These are phyloP conservation scores for Silurus lanzhouensis DNA, from an alignment of 2,797 vertebrate genomes.

Conservation along the genomic window DNA sequence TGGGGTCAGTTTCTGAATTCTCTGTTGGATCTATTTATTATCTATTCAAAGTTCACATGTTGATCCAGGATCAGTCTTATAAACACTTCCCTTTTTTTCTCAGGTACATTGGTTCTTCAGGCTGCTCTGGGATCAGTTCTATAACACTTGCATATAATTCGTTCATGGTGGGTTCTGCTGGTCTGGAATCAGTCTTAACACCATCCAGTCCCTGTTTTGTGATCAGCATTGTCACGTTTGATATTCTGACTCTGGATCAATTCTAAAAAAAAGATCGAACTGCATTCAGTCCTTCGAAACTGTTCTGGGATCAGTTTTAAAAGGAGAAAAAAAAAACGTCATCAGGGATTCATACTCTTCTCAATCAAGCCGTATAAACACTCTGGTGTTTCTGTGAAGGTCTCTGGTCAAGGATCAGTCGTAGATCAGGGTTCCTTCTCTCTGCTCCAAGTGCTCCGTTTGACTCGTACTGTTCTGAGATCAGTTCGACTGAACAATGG, in stretches of 20 bases:
- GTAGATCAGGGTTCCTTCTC: neutral
- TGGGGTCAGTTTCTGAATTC: neutral
- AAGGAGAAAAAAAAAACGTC: neutral
- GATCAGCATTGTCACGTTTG: neutral
- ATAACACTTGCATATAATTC: neutral
- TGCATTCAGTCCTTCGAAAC: neutral
- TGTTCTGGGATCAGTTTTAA: neutral
- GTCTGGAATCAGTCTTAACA: neutral
- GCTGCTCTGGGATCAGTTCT: neutral
- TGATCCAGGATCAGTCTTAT: neutral
- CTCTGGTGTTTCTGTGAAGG: neutral
- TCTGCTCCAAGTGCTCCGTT: neutral
- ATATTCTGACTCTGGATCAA: neutral
- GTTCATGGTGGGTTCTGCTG: neutral
- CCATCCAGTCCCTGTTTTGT: neutral
- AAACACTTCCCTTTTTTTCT: neutral
- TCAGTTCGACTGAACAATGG: neutral
- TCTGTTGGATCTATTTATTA: neutral
- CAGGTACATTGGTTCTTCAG: neutral
- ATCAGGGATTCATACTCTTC: constrained; percentile 7
- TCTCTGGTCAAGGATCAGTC: neutral
- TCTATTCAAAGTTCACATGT: neutral
- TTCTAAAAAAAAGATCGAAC: neutral
- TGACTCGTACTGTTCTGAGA: neutral
- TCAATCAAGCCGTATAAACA: neutral